Conservation (phyloP, 2,888 invertebrate genomes). For the Digitonthophagus gazella region DNA sequence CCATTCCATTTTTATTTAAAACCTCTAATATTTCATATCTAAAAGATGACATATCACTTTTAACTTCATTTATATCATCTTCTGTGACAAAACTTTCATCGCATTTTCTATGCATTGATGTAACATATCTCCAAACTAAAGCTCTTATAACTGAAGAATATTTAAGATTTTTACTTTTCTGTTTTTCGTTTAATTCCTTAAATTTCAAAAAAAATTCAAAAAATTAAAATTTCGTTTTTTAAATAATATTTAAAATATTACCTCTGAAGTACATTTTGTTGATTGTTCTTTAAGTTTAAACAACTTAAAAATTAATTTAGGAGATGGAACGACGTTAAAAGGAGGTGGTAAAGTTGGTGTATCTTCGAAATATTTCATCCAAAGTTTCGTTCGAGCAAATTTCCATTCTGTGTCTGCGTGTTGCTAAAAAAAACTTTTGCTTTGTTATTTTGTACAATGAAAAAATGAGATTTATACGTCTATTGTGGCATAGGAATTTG, state of each 20-base stretch:
- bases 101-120: slow-evolving; percentile 78
- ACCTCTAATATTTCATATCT: slow-evolving; percentile 90
- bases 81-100: slow-evolving; percentile 87
- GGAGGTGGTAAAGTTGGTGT: slow-evolving; percentile 89
- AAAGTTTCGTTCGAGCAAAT: slow-evolving; percentile 88
- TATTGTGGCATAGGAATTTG: slow-evolving; percentile 91
- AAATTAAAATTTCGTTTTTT: not conserved
- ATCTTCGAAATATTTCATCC: slow-evolving; percentile 96
- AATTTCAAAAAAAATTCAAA: slow-evolving; percentile 18
- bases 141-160: slow-evolving; percentile 85
- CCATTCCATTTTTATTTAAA: slow-evolving; percentile 83
- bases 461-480: slow-evolving; percentile 57
- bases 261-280: slow-evolving; percentile 56
- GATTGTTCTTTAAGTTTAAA: slow-evolving; percentile 60
- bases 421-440: slow-evolving; percentile 59
- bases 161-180: slow-evolving; percentile 66
- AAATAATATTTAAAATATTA: slow-evolving; percentile 36
- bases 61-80: slow-evolving; percentile 91
- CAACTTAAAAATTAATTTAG: slow-evolving; percentile 72
- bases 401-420: slow-evolving; percentile 97
- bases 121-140: slow-evolving; percentile 89
- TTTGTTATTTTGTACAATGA: not conserved
- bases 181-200: slow-evolving; percentile 45
- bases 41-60: slow-evolving; percentile 89
- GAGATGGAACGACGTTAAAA: slow-evolving; percentile 88